Evolutionary conservation across 2,113 vertebrate species (phyloP).

Genomic region (Indicator indicator): DNA sequence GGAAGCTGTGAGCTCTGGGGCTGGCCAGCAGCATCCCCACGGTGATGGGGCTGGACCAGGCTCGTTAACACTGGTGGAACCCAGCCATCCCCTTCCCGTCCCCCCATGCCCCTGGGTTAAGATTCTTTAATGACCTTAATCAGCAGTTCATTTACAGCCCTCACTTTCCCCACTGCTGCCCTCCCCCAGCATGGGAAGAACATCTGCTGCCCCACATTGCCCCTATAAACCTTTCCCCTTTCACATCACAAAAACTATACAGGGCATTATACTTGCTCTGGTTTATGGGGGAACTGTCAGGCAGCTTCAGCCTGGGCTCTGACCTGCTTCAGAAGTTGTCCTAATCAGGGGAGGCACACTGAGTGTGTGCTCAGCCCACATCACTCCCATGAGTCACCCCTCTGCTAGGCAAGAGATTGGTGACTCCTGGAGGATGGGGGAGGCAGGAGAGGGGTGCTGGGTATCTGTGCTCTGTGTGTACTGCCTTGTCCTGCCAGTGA

Average conservation of each 20-base stretch:
- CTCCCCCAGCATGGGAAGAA: not conserved
- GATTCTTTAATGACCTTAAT: conserved; percentile 52
- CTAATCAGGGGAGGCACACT: conserved; percentile 48
- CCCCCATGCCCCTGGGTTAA: not conserved
- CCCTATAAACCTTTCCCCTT: conserved; percentile 34
- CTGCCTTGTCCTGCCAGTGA: not conserved
- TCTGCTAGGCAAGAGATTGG: not conserved
- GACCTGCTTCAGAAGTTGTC: conserved; percentile 66
- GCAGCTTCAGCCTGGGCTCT: conserved; percentile 36
- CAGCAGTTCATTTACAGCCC: conserved; percentile 43
- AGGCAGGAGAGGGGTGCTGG: not conserved
- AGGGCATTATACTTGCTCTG: conserved; percentile 41
- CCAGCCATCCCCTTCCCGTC: not conserved
- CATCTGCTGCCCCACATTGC: conserved; percentile 48
- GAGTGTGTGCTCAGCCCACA: conserved; percentile 36
- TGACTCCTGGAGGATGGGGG: not conserved
- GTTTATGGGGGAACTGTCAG: conserved; percentile 61
- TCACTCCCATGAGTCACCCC: conserved; percentile 37
- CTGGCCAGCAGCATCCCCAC: not conserved
- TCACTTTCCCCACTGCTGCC: conserved; percentile 15
- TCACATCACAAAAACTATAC: conserved; percentile 36
- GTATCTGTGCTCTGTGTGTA: not conserved
- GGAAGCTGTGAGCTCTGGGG: not conserved
- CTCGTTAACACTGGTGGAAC: not conserved
- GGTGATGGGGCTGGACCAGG: rapidly evolving